Base-by-base conservation (phyloP, 2,888 invertebrate genomes). In the Lycia hirtaria region DNA sequence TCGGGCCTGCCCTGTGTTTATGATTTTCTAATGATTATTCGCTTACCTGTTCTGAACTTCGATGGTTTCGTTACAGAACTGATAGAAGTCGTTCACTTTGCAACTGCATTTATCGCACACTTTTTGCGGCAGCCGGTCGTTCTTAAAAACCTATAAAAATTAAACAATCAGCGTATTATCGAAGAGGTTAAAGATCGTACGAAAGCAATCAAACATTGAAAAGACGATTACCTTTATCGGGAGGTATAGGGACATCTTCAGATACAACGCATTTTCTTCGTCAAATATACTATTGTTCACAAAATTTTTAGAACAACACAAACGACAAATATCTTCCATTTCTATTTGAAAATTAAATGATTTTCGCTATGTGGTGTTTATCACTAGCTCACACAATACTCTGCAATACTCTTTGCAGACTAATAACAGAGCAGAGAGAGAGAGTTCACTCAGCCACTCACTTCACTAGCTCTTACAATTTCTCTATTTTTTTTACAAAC, bases 261-360 rank as follows among this genome's bases (percentile, higher is more conserved):
- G 81, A 77, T 93, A 94, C 70, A 95, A 92, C 65, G 95, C 94
- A 74, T 93, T 94, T 74, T 94, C 93, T 68, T 94, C 94, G 68
- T 94, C 95, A 78, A 95, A 95, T 81, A 95, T 95, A 72, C 94
- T 90, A 76, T 95, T 93, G 76, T 94, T 94, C 44, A 95, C 95
- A 64, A 82, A 93, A 80, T 81, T 93, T 37, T 83, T 74, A 24
- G 91, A 88, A 73, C 87, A 90, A 74, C 92, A 92, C 63, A 92
- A 75, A 62, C 92, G 80, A 74, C 92, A 92, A 68, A 91, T 80
- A 71, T 83, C 78, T 61, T 88, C 86, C 91, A 92, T 92, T 78
- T 70, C 68, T 56, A 62, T 65, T 65, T 56, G 5, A 51, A 41
- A 37, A 35, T 5, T 22, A 43, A 43, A 48, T 51, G 38, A 33